Conservation (phyloP, 1,140 invertebrate species). For the Drosophila melanogaster region Release_6_plus_ISO1_MT NT_033779.5:22925001-22925500, state of each 20-base stretch:
- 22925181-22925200: constrained; percentile 95
- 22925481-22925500: constrained; percentile 93
- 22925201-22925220: constrained; percentile 96
- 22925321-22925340: constrained; percentile 92
- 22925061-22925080: constrained; percentile 94
- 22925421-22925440: constrained; percentile 91
- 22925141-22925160: constrained; percentile 86
- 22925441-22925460: constrained; percentile 96
- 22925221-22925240: constrained; percentile 86
- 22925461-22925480: constrained; percentile 91
- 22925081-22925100: constrained; percentile 95
- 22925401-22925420: constrained; percentile 92
- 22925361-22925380: constrained; percentile 30
- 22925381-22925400: constrained; percentile 91
- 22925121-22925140: not conserved
- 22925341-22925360: not conserved
- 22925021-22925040: constrained; percentile 97
- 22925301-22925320: constrained; percentile 94
- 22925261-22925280: constrained; percentile 96
- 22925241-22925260: constrained; percentile 90
- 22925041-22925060: constrained; percentile 93
- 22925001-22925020: constrained; percentile 88
- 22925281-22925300: constrained; percentile 94
- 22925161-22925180: constrained; percentile 95
- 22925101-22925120: constrained; percentile 88